These are phyloP conservation scores for Acanthochromis polyacanthus DNA, from an alignment of 2,113 vertebrate genomes.

Conservation along the genomic window DNA sequence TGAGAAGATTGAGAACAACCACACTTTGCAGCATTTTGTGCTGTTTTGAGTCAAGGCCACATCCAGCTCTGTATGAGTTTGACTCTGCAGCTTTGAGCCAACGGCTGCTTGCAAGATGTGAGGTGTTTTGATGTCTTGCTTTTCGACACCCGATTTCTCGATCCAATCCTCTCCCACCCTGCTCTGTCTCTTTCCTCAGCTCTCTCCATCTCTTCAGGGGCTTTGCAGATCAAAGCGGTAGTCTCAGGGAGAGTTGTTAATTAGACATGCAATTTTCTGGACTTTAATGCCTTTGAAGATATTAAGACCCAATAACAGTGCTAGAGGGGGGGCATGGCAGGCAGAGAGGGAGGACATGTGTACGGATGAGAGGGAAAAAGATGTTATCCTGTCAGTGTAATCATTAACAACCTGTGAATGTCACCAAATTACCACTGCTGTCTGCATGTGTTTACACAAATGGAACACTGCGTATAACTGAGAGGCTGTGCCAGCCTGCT, in stretches of 20 bases:
- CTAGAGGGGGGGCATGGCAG: neutral
- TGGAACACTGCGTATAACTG: neutral
- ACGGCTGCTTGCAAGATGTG: slow-evolving; percentile 47
- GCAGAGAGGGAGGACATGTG: slow-evolving; percentile 11
- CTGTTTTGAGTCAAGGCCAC: slow-evolving; percentile 32
- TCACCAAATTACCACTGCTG: neutral
- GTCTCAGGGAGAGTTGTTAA: slow-evolving; percentile 46
- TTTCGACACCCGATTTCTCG: slow-evolving; percentile 42
- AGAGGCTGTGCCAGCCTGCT: neutral
- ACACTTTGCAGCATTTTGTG: slow-evolving; percentile 8
- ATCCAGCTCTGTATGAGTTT: slow-evolving; percentile 2
- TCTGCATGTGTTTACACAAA: neutral
- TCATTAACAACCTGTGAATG: slow-evolving; percentile 17
- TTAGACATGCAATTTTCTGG: slow-evolving; percentile 60
- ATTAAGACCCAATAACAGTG: slow-evolving; percentile 37
- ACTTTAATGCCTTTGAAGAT: slow-evolving; percentile 61
- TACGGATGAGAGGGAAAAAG: slow-evolving; percentile 15
- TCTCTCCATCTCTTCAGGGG: slow-evolving; percentile 36
- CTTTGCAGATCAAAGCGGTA: slow-evolving; percentile 61
- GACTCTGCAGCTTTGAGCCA: slow-evolving; percentile 29
- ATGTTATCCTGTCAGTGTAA: slow-evolving; percentile 26
- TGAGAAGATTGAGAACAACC: slow-evolving; percentile 47
- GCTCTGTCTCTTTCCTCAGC: slow-evolving; percentile 16
- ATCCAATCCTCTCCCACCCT: slow-evolving; percentile 22
- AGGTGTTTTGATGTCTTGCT: slow-evolving; percentile 61